These are phyloP conservation scores for Calyptomena viridis DNA, from an alignment of 2,113 vertebrate species.

Conservation along the genomic window DNA sequence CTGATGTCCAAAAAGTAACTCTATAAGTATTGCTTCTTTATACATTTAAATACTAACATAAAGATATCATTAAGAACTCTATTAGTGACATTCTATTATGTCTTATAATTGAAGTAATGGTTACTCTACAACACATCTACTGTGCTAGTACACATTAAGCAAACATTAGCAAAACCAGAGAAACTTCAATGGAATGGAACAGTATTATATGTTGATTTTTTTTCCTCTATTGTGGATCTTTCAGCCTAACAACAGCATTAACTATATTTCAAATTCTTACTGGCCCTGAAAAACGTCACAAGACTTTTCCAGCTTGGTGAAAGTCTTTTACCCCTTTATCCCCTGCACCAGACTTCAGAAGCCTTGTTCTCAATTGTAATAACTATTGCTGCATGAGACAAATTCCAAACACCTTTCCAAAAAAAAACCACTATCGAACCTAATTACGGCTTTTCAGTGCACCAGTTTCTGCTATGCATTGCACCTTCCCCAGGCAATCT, in stretches of 20 bases:
- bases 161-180: slow-evolving; percentile 25
- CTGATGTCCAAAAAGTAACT: background rate
- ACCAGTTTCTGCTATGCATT: background rate
- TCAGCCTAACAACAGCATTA: background rate
- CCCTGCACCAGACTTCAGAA: background rate
- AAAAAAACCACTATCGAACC: background rate
- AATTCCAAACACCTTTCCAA: background rate
- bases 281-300: background rate
- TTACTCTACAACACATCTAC: background rate
- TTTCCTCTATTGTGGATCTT: background rate
- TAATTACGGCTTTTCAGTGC: background rate
- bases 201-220: background rate
- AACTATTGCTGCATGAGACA: background rate
- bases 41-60: background rate
- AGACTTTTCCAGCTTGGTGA: background rate
- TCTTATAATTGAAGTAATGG: background rate
- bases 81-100: background rate
- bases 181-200: background rate
- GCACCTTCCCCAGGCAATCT: background rate
- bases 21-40: background rate
- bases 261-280: background rate
- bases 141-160: background rate
- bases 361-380: background rate
- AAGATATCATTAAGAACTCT: background rate
- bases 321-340: background rate